Conservation (phyloP, 1,140 invertebrate species). For the Drosophila fuyamai region DNA sequence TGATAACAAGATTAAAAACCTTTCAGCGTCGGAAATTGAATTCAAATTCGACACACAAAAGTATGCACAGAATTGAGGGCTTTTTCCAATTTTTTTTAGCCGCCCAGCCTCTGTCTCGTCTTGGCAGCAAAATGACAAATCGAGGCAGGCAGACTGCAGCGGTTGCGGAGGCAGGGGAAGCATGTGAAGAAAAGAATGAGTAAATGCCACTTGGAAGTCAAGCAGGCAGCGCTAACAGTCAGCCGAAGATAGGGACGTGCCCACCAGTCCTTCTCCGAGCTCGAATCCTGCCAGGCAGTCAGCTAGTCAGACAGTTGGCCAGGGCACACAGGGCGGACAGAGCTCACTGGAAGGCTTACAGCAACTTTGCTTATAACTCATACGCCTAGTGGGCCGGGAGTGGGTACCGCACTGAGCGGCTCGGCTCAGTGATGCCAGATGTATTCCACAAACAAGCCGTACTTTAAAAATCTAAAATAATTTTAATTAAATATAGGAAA, state of each 20-base stretch:
- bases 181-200: conserved; percentile 63
- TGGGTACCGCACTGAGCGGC: neutral
- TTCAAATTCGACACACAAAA: conserved; percentile 82
- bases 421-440: conserved; percentile 23
- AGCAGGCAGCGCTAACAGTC: conserved; percentile 70
- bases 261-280: conserved; percentile 22
- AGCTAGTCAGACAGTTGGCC: conserved; percentile 20
- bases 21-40: conserved; percentile 82
- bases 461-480: neutral
- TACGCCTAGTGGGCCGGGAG: conserved; percentile 62
- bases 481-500: no score
- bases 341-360: conserved; percentile 58
- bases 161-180: conserved; percentile 23
- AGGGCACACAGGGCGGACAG: conserved; percentile 31
- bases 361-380: conserved; percentile 76
- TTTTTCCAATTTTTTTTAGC: conserved; percentile 33
- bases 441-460: neutral
- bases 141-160: conserved; percentile 70
- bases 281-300: conserved; percentile 1
- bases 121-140: conserved; percentile 81
- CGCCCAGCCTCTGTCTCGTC: conserved; percentile 34
- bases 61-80: conserved; percentile 73
- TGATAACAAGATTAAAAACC: conserved; percentile 82
- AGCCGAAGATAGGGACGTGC: conserved; percentile 66
- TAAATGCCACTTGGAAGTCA: conserved; percentile 83